Percentiles rank a stretch among this genome's conserved stretches.
These are phyloP conservation scores for Micrasema longulum DNA, from an alignment of 1,140 invertebrate species.

Conservation along the genomic window DNA sequence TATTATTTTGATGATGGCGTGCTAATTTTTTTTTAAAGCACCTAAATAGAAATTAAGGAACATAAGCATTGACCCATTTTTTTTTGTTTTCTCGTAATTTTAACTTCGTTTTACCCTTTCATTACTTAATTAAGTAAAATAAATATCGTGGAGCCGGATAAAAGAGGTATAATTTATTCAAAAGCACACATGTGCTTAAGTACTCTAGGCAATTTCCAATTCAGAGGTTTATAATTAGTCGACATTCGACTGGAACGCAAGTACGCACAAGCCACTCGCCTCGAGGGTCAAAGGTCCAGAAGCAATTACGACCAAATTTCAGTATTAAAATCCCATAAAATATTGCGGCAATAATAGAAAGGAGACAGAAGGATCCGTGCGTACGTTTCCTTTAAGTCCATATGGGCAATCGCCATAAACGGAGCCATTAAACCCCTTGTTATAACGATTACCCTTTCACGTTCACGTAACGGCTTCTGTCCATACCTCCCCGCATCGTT, in stretches of 20 bases:
- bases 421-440: conserved; percentile 50
- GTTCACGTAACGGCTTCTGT: conserved; percentile 31
- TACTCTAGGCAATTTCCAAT: conserved; percentile 15
- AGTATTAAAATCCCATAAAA: conserved; percentile 54
- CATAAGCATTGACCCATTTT: too few relatives aligned
- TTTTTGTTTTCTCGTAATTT: too few relatives aligned
- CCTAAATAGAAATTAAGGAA: too few relatives aligned
- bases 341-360: conserved; percentile 47
- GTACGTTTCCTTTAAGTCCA: conserved; percentile 36
- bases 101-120: too few relatives aligned
- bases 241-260: conserved; percentile 10
- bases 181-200: conserved; percentile 23
- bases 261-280: conserved; percentile 7
- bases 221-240: conserved; percentile 27
- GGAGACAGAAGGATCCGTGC: conserved; percentile 46
- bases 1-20: too few relatives aligned
- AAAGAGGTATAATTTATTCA: conserved; percentile 31
- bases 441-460: conserved; percentile 53
- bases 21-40: too few relatives aligned
- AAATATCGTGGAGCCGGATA: too few relatives aligned
- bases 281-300: conserved; percentile 49
- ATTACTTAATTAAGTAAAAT: too few relatives aligned
- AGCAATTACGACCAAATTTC: conserved; percentile 52
- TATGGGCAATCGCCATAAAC: conserved; percentile 49
- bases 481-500: conserved; percentile 24